A percentile compares a stretch with the other conserved stretches of the same genome.
phyloP scores from a whole-genome alignment of 2,888 invertebrate species.

The Oligia fasciuncula region DNA sequence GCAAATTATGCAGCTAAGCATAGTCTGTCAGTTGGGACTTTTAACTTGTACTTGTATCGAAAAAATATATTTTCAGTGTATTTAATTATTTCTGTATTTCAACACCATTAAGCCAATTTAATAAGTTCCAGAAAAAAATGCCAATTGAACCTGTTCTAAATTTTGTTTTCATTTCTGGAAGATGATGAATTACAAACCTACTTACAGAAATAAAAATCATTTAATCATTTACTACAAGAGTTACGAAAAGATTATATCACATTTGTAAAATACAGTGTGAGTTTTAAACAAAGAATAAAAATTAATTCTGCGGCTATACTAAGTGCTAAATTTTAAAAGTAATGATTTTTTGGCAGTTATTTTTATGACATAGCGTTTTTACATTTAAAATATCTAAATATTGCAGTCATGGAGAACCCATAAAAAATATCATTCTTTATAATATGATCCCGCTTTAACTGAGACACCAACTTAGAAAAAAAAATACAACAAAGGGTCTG shows the following conservation, averaged over 20 bases:
- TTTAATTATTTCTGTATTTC: background rate
- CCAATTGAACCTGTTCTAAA: background rate
- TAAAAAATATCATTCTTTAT: background rate
- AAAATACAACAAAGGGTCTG: background rate
- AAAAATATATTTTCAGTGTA: background rate
- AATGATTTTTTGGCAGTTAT: background rate
- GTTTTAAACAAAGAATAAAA: background rate
- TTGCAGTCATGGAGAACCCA: background rate
- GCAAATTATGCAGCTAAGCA: constrained; percentile 13
- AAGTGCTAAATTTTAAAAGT: background rate
- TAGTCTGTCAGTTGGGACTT: background rate
- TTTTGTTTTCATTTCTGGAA: background rate
- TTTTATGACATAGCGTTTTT: background rate
- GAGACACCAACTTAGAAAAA: background rate
- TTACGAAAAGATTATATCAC: background rate
- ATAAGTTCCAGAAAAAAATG: background rate
- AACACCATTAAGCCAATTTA: constrained; percentile 30
- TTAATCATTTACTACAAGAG: background rate
- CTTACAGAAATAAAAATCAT: too few relatives aligned
- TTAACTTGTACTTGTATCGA: background rate
- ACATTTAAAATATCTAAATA: background rate
- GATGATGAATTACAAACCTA: background rate
- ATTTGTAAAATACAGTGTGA: constrained; percentile 1
- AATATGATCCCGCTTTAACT: background rate
- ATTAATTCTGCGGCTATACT: background rate